Conservation (phyloP, 2,113 vertebrate species). For the Macroglossus sobrinus region DNA sequence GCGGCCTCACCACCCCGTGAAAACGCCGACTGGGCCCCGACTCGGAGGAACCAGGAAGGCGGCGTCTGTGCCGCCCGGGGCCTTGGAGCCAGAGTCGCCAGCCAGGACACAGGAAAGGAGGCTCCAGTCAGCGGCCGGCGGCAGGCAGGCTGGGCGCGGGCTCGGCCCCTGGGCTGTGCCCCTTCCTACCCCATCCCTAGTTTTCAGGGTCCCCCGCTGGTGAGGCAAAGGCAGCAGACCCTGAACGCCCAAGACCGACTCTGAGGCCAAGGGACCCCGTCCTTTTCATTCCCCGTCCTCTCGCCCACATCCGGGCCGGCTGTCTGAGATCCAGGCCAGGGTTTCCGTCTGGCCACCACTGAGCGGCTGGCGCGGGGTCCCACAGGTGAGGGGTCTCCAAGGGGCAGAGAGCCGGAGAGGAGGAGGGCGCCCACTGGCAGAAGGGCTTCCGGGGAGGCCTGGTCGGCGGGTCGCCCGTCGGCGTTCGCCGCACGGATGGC, state of each 20-base stretch:
- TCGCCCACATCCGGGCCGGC: not conserved
- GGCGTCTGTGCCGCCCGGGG: not conserved
- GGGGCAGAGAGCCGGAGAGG: not conserved
- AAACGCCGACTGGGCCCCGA: not conserved
- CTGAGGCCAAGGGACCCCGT: not conserved
- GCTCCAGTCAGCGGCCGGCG: not conserved
- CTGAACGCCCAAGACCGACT: fast-evolving
- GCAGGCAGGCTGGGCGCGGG: fast-evolving
- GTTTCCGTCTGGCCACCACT: not conserved
- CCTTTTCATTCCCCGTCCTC: not conserved
- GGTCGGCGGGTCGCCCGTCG: not conserved
- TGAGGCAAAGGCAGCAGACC: fast-evolving
- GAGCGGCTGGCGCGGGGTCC: not conserved
- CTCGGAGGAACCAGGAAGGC: not conserved
- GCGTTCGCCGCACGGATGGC: too few relatives aligned
- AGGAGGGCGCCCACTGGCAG: not conserved
- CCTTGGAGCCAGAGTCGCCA: not conserved
- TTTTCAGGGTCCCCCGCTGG: not conserved
- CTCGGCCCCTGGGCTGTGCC: too few relatives aligned
- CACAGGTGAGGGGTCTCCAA: not conserved
- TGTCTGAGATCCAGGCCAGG: not conserved
- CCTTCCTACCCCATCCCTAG: not conserved
- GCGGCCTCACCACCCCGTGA: not conserved
- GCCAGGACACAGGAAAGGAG: not conserved
- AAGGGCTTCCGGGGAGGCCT: not conserved